phyloP scores from a whole-genome alignment of 2,797 vertebrate genomes.

The Pantherophis vulpinus region DNA sequence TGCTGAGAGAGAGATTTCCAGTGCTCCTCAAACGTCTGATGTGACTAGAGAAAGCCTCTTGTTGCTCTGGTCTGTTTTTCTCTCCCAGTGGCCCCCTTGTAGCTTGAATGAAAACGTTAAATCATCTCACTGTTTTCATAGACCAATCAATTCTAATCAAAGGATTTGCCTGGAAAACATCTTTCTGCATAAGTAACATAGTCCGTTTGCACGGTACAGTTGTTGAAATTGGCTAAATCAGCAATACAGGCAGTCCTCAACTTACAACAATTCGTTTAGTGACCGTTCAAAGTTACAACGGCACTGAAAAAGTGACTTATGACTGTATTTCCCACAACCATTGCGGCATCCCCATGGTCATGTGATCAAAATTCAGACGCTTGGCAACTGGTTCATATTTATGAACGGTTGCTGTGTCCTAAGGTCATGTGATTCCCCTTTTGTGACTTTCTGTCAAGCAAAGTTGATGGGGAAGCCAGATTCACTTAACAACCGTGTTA shows the following conservation, averaged over 20 bases:
- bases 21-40: neutral
- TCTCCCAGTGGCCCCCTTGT: no score
- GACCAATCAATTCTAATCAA: neutral
- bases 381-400: neutral
- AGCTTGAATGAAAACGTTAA: neutral
- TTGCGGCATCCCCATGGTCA: no score
- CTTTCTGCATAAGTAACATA: neutral
- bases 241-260: neutral
- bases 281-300: accelerated
- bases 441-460: neutral
- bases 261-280: neutral
- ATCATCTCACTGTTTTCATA: neutral
- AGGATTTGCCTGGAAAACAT: neutral
- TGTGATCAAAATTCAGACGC: accelerated
- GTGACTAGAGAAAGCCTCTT: neutral
- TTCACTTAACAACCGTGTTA: neutral
- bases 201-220: neutral
- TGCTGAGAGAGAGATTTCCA: neutral
- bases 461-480: neutral
- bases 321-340: neutral
- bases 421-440: neutral
- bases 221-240: neutral
- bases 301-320: neutral
- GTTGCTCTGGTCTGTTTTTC: neutral
- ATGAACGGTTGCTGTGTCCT: neutral